Base-by-base conservation (phyloP, 2,888 invertebrate genomes). In the Cataglyphis cursor region DNA sequence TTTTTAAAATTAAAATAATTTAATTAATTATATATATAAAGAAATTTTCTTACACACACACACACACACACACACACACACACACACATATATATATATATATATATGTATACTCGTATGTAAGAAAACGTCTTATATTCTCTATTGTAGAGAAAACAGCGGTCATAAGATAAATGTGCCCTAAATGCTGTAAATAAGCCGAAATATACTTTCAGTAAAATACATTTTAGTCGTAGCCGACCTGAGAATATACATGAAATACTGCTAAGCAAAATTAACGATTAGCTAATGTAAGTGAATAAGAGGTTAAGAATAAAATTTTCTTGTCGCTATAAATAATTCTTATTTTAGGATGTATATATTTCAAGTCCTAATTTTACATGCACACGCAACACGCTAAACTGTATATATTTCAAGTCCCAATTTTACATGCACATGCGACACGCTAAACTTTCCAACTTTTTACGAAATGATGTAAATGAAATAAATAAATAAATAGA, bases 401-500 rank as follows among this genome's bases (percentile, higher is more conserved):
- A 59, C 57, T 28, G 24, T 28, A 28, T 51, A 51, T 51, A 51
- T 51, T n/a, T 51, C 51, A n/a, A 15, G 35, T 59, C 41, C 78
- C 61, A 80, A 80, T 80, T 80, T 59, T 44, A 80, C 31, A 59
- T 21, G 66, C 31, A 18, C 57, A 12, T 28, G 78, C 44, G 44
- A 68, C 68, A 59, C 78, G 35, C 21, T 12, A 35, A 61, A 59
- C 57, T 28, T 66, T 44, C 31, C 65, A 54, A 54, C 44, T 41
- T 24, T 68, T 80, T 44, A 80, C 15, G 70, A 80, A 41, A 68
- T 21, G 35, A 66, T 61, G 38, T 8, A 62, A 41, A 5, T 38
- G 38, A 21, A 74, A 74, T 81, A 54, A 74, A 75, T 81, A 54
- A 74, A 75, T 15, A 75, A 61, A 73, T 81, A 73, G 62, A 66